Conservation (phyloP, 2,888 invertebrate species). For the Ochropleura leucogaster region DNA sequence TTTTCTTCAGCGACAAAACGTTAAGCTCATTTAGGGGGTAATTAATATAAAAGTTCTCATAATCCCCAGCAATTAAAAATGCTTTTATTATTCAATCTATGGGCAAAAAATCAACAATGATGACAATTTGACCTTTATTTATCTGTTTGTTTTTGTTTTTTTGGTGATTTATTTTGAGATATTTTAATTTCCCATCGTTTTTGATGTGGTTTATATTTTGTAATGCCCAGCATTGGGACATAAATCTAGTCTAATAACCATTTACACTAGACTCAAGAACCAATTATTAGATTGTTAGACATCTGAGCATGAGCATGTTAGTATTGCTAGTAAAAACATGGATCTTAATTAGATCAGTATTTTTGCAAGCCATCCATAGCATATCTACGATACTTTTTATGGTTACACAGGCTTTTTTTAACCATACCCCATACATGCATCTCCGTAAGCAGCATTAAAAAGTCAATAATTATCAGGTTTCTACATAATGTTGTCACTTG, state of each 20-base stretch:
- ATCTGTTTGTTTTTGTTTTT: slow-evolving; percentile 55
- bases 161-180: slow-evolving; percentile 36
- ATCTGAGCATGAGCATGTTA: not conserved
- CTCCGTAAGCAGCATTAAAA: slow-evolving; percentile 20
- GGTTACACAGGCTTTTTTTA: slow-evolving; percentile 7
- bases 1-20: slow-evolving; percentile 78
- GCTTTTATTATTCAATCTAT: slow-evolving; percentile 68
- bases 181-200: slow-evolving; percentile 36
- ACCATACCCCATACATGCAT: not conserved
- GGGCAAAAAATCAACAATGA: slow-evolving; percentile 76
- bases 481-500: slow-evolving; percentile 37
- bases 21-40: slow-evolving; percentile 87
- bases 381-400: slow-evolving; percentile 7
- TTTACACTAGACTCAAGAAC: not conserved
- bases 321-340: slow-evolving; percentile 35
- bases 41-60: slow-evolving; percentile 89
- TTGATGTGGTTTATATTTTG: not conserved
- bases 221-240: not conserved
- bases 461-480: slow-evolving; percentile 29
- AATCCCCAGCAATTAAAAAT: slow-evolving; percentile 84
- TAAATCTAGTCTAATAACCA: no score
- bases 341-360: slow-evolving; percentile 24
- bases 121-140: slow-evolving; percentile 72
- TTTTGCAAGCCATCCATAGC: slow-evolving; percentile 19
- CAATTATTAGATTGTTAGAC: slow-evolving; percentile 3